These are phyloP conservation scores for Palloptera scutellata DNA, from an alignment of 2,888 invertebrate genomes.

Conservation along the genomic window DNA sequence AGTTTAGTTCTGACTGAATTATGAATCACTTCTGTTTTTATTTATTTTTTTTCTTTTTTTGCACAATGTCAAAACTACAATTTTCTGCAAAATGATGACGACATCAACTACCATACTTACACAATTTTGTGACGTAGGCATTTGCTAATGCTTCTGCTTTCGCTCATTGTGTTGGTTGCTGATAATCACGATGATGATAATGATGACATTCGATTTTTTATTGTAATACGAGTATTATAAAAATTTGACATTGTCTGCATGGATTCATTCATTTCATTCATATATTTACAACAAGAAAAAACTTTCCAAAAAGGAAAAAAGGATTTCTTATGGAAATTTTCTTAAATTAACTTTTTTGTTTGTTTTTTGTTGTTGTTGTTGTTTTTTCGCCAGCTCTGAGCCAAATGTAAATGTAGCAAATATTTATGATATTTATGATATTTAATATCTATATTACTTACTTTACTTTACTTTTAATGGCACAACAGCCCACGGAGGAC, in stretches of 20 bases:
- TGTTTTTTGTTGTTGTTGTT: slow-evolving; percentile 5
- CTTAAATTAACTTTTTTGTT: slow-evolving; percentile 3
- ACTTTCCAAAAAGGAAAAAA: too few species aligned
- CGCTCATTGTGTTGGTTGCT: too few species aligned
- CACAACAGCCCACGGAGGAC: too few species aligned
- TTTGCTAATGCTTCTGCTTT: background rate
- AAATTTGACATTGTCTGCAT: too few species aligned
- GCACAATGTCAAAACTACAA: background rate
- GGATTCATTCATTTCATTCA: too few species aligned
- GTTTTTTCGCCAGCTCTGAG: background rate
- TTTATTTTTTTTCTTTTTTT: too few species aligned
- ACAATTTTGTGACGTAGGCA: slow-evolving; percentile 14
- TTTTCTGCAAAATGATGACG: slow-evolving; percentile 13
- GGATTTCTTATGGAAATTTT: slow-evolving; percentile 25
- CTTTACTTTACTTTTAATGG: too few species aligned
- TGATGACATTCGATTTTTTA: too few species aligned
- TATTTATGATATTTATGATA: slow-evolving; percentile 6
- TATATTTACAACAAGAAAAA: too few species aligned
- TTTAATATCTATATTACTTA: slow-evolving; percentile 1
- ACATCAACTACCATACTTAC: background rate
- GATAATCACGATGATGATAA: too few species aligned
- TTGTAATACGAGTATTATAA: too few species aligned
- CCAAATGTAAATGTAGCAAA: slow-evolving; percentile 19
- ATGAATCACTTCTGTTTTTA: background rate
- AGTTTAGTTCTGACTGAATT: too few species aligned